A percentile compares a stretch with the other conserved stretches of the same genome.
Evolutionary conservation across 23 tunicate genomes (phyloP).

Genomic region (Ciona savignyi): DNA sequence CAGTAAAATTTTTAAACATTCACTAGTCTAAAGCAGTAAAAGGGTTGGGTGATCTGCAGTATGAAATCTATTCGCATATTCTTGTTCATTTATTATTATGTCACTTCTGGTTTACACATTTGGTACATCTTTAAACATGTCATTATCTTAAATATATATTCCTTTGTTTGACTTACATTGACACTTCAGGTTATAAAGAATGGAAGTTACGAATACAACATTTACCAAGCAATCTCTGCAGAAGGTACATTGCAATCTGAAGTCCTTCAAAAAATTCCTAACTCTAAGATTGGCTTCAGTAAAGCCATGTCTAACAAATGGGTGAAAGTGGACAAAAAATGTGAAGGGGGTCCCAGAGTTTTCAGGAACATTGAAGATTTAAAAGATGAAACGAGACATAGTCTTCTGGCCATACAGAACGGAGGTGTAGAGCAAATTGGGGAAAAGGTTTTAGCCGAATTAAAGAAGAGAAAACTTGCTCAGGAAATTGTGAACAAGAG

Average conservation of each 20-base stretch:
- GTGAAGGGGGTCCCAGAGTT: constrained; percentile 17
- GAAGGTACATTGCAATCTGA: constrained; percentile 70
- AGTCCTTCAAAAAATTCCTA: constrained; percentile 36
- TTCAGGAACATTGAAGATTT: constrained; percentile 4
- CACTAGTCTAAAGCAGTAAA: no score
- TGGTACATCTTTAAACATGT: background rate
- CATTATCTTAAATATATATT: no score
- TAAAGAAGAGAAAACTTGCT: constrained; percentile 67
- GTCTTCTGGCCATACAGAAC: constrained; percentile 5
- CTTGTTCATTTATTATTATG: no score
- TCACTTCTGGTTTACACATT: no score
- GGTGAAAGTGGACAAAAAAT: constrained; percentile 66
- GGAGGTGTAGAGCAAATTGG: constrained; percentile 10
- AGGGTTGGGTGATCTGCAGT: no score
- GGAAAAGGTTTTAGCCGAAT: constrained; percentile 34
- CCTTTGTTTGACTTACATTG: no score
- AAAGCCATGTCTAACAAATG: constrained; percentile 88
- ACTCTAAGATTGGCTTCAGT: constrained; percentile 87
- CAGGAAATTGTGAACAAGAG: constrained; percentile 30
- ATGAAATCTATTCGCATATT: no score
- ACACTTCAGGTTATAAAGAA: constrained; percentile 23
- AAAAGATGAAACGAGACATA: constrained; percentile 20
- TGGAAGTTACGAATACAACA: constrained; percentile 71
- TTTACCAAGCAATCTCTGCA: constrained; percentile 30
- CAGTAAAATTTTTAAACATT: no score